These are phyloP conservation scores for Trematocara zebra DNA, from an alignment of 2,113 vertebrate genomes.

Conservation along the genomic window DNA sequence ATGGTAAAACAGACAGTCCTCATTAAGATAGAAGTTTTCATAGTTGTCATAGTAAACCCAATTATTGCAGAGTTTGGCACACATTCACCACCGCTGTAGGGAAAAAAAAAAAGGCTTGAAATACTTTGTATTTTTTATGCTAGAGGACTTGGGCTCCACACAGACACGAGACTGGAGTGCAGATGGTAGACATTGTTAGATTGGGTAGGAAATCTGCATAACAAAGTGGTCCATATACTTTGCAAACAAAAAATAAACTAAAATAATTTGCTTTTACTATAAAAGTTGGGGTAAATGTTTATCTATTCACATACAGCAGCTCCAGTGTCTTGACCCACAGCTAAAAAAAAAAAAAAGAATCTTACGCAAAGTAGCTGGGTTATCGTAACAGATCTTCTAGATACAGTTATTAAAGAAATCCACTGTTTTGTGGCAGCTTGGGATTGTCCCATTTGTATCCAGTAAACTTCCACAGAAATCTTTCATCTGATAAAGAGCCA, in stretches of 20 bases:
- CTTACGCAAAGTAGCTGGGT: slow-evolving; percentile 13
- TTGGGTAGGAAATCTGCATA: background rate
- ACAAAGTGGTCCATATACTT: background rate
- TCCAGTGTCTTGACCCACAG: slow-evolving; percentile 40
- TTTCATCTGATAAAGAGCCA: background rate
- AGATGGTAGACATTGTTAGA: slow-evolving; percentile 16
- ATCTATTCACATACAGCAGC: slow-evolving; percentile 39
- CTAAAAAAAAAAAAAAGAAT: background rate
- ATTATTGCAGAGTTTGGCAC: background rate
- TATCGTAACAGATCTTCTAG: slow-evolving; percentile 35
- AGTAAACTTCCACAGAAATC: slow-evolving; percentile 21
- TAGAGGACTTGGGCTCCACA: background rate
- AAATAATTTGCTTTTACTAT: slow-evolving; percentile 14
- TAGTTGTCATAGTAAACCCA: slow-evolving; percentile 13
- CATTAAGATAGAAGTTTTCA: slow-evolving; percentile 25
- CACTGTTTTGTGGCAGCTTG: slow-evolving; percentile 34
- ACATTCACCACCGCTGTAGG: background rate
- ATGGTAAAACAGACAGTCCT: slow-evolving; percentile 28
- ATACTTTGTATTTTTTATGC: slow-evolving; percentile 1
- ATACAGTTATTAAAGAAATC: slow-evolving; percentile 48
- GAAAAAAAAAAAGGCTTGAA: background rate
- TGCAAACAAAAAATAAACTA: background rate
- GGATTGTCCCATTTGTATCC: slow-evolving; percentile 30
- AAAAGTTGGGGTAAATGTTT: background rate
- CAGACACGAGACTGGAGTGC: slow-evolving; percentile 16